A percentile compares a stretch with the other conserved stretches of the same genome.
Evolutionary conservation across 2,113 vertebrate genomes (phyloP).

Genomic region (Labeo rohita): DNA sequence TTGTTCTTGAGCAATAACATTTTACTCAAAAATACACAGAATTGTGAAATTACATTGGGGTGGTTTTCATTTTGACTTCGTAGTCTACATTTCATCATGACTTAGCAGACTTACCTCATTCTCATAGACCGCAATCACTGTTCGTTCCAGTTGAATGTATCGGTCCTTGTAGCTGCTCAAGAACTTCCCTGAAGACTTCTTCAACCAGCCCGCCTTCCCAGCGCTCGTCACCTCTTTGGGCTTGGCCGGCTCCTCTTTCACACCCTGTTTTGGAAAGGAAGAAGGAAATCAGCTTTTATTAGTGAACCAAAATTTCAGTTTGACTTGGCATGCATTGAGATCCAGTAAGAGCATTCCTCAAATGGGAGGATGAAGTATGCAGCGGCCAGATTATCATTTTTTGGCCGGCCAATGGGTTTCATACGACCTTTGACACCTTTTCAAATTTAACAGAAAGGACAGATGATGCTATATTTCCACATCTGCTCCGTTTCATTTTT

Average conservation of each 20-base stretch:
- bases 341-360: constrained; percentile 31
- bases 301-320: constrained; percentile 42
- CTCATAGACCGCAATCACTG: constrained; percentile 85
- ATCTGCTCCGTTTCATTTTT: constrained; percentile 1
- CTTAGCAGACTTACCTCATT: constrained; percentile 80
- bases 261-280: constrained; percentile 64
- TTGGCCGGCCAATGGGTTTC: constrained; percentile 2
- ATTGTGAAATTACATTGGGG: neutral
- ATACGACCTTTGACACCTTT: constrained; percentile 15
- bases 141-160: constrained; percentile 86
- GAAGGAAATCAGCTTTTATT: constrained; percentile 57
- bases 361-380: constrained; percentile 34
- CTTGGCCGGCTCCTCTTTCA: constrained; percentile 80
- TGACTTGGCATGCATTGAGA: constrained; percentile 14
- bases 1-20: neutral
- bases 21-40: neutral
- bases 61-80: neutral
- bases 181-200: constrained; percentile 85
- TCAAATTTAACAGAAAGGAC: neutral
- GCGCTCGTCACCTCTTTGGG: constrained; percentile 66
- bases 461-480: neutral
- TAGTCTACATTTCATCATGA: neutral
- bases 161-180: constrained; percentile 90
- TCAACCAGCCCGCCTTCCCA: constrained; percentile 91
- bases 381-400: constrained; percentile 21